phyloP scores from a whole-genome alignment of 2,113 vertebrate genomes.

The Pachycephala philippinensis region DNA sequence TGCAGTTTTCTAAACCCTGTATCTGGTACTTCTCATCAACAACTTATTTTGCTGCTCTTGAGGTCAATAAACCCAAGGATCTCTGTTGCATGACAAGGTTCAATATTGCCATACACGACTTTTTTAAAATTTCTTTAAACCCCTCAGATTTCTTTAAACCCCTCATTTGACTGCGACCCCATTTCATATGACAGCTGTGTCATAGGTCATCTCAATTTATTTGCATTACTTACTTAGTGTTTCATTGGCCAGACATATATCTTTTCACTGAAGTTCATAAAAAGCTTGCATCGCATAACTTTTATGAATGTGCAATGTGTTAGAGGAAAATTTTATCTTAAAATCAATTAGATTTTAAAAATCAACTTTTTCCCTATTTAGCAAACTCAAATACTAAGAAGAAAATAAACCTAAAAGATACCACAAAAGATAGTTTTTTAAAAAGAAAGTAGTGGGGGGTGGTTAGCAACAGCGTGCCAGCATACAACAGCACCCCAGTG shows the following conservation, averaged over 20 bases:
- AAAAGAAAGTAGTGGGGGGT: not conserved
- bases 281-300: not conserved
- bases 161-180: too few species aligned
- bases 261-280: not conserved
- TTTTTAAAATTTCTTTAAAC: not conserved
- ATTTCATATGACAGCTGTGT: not conserved
- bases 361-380: not conserved
- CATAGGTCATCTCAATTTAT: not conserved
- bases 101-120: not conserved
- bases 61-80: not conserved
- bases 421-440: rapidly evolving
- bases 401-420: not conserved
- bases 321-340: not conserved
- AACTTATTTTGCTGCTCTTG: not conserved
- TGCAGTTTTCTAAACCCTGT: not conserved
- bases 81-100: not conserved
- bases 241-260: not conserved
- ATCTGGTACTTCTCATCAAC: not conserved
- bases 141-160: not conserved
- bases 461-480: not conserved
- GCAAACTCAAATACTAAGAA: not conserved
- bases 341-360: not conserved
- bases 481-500: not conserved
- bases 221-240: not conserved
- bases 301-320: not conserved